Evolutionary conservation across 2,797 vertebrate genomes (phyloP).

Genomic region (Antrozous pallidus): DNA sequence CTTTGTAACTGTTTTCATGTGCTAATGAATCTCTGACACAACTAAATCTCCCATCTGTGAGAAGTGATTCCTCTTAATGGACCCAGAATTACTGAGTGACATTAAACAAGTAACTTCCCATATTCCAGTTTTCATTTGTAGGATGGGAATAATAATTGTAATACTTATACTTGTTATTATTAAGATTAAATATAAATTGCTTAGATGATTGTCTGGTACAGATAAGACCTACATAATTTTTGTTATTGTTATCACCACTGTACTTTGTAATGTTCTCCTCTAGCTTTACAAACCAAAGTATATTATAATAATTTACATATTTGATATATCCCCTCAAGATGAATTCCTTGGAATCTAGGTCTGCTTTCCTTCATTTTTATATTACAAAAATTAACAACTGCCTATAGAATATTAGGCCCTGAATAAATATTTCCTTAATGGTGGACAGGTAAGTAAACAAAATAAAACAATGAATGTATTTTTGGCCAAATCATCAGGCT

Average conservation of each 20-base stretch:
- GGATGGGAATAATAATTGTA: not conserved
- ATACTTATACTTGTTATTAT: not conserved
- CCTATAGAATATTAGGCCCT: not conserved
- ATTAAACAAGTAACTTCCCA: not conserved
- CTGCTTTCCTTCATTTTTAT: conserved; percentile 10
- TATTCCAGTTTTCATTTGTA: not conserved
- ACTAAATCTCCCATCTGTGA: not conserved
- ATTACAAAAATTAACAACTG: not conserved
- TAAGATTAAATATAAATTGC: not conserved
- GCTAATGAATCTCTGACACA: not conserved
- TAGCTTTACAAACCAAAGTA: not conserved
- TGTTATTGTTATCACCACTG: not conserved
- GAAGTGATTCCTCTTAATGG: not conserved
- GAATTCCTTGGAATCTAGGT: not conserved
- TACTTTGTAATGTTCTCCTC: not conserved
- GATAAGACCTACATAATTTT: not conserved
- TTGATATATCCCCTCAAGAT: not conserved
- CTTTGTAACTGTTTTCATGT: not conserved
- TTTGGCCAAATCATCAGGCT: not conserved
- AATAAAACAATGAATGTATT: not conserved
- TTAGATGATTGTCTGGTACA: not conserved
- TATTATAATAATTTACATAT: not conserved
- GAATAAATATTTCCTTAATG: conserved; percentile 2
- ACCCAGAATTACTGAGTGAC: not conserved
- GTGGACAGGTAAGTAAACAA: not conserved